Conservation (phyloP, 1,140 invertebrate species). For the Dendrolimus kikuchii region DNA sequence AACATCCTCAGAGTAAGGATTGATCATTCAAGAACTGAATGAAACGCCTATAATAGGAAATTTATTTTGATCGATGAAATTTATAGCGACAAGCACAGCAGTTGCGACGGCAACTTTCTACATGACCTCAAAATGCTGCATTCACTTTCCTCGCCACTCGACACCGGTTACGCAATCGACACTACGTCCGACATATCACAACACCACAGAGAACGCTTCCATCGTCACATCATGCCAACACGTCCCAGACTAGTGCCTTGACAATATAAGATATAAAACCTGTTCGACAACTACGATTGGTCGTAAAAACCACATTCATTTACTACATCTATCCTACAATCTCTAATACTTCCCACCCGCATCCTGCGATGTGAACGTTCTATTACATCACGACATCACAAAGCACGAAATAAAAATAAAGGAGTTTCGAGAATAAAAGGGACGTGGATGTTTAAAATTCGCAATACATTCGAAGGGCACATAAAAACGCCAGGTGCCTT, state of each 20-base stretch:
- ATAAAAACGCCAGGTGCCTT: conserved; percentile 69
- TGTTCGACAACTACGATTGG: conserved; percentile 7
- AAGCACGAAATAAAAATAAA: conserved; percentile 7
- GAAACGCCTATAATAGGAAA: too few relatives aligned
- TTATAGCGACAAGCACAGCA: conserved; percentile 23
- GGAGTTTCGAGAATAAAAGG: conserved; percentile 5
- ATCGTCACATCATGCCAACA: conserved; percentile 9
- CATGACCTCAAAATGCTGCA: conserved; percentile 68
- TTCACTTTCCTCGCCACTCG: conserved; percentile 66
- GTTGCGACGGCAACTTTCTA: conserved; percentile 60
- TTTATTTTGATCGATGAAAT: too few relatives aligned
- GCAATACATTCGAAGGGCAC: conserved; percentile 60
- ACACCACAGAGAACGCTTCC: conserved; percentile 22
- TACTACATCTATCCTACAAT: not conserved
- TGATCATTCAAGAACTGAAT: too few relatives aligned
- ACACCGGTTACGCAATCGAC: conserved; percentile 64
- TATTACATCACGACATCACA: conserved; percentile 10
- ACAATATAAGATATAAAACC: conserved; percentile 8
- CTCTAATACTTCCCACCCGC: not conserved
- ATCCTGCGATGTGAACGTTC: too few relatives aligned
- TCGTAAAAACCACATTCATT: not conserved
- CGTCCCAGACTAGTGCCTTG: not conserved
- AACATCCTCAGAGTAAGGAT: too few relatives aligned
- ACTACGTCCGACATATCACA: conserved; percentile 53
- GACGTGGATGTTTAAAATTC: conserved; percentile 46